Base-by-base conservation (phyloP, 2,113 vertebrate species). In the Gambusia affinis region DNA sequence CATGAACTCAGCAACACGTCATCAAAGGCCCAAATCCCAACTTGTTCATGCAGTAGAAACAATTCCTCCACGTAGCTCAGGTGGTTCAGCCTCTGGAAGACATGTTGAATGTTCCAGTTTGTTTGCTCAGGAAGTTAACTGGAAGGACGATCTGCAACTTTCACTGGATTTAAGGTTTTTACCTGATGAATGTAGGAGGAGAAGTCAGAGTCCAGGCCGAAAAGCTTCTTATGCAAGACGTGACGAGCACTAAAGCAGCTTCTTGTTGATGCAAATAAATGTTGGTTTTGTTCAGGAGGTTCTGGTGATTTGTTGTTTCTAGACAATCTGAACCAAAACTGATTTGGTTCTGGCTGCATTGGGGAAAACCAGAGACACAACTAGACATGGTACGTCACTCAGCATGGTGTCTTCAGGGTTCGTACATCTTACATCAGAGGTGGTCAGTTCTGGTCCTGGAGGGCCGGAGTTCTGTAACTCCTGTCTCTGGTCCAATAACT, bases 191-290 rank as follows among this genome's bases (percentile, higher is more conserved):
- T 22, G 51, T 19, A 47, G 44, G 42, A 44, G 42, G 4, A 14
- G 14, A 4, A 33, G 28, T 2, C 19, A 11, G 31, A 4, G 4
- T 22, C 44, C 44, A 44, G 42, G 15, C 11, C 22, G 2, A 7
- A 42, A 42, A 1, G 51, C 51, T 54, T 69, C 75, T 86, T 80
- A 85, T 87, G 81, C 79, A 88, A 86, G 27, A 80, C 0, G 8
- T 64, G 63, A 74, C 6, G 19, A 88, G 77, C 79, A 75, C 51
- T 71, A 67, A 44, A 73, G 73, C 76, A 22, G 81, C 80, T 88
- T 88, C 61, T 33, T 57, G 69, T 85, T 47, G 0, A 78, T 82
- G 75, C 73, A 83, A 89, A 87, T 90, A 89, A 89, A 89, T 30
- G 31, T 63, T 28, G 33, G 27, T 42, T 68, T 37, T 69, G 78